Base-by-base conservation (phyloP, 1,140 invertebrate species). In the Capitella teleta region DNA sequence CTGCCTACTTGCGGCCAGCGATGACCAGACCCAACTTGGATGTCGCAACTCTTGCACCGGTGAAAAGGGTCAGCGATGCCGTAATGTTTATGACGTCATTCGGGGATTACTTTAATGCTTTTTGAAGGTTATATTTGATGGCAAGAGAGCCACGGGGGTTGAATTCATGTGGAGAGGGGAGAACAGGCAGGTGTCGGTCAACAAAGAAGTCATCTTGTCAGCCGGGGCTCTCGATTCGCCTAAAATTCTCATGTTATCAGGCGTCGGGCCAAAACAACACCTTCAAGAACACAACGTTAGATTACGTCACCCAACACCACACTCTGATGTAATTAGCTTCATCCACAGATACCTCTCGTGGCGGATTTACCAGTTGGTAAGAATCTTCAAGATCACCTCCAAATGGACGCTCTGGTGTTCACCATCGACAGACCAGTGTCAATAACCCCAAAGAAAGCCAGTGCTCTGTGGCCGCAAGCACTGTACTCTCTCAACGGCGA, bases 241-340 rank as follows among this genome's bases (percentile, higher is more conserved):
- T 0, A 87, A 93, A 55, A 55, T 94, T 0, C 63, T 94, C 5
- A 90, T 93, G 85, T 66, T 92, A 0, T 88, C 86, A 1, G 90
- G 88, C 0, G 77, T 91, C 1, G 87, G 87, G 0, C 86, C 86
- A 0, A 73, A 76, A 36, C 78, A 81, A 23, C 81, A 91, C 60
- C 64, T 91, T 14, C 62, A 73, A 1, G 76, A 82, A 57, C 76
- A 83, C 28, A 78, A 77, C 44, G 51, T 52, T 38, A 56, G 54
- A n/a, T n/a, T n/a, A n/a, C n/a, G n/a, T n/a, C n/a, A n/a, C n/a
- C n/a, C n/a, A n/a, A n/a, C n/a, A n/a, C n/a, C n/a, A n/a, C n/a
- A n/a, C n/a, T n/a, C n/a, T n/a, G n/a, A n/a, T n/a, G n/a, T n/a
- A n/a, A n/a, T n/a, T n/a, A n/a, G n/a, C n/a, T n/a, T n/a, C n/a